Base-by-base conservation (phyloP, 2,113 vertebrate genomes). In the Chaetura pelagica region DNA sequence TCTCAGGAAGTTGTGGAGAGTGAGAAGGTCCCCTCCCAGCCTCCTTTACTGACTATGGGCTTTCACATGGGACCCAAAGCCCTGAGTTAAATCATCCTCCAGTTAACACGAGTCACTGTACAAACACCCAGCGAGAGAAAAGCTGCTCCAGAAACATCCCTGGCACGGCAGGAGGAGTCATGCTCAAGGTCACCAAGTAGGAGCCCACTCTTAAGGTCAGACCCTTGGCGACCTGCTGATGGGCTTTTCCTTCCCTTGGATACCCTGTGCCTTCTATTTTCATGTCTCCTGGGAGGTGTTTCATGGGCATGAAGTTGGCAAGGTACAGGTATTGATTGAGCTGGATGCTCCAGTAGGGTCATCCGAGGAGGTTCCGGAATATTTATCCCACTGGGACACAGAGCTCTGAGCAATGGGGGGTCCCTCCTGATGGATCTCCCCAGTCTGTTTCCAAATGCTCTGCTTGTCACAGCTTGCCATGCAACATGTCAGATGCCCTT, bases 51-150 rank as follows among this genome's bases (percentile, higher is more conserved):
- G 88, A 74, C 64, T 75, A 27, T 0, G 0, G 76, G 40, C 68
- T 91, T 81, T 29, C 74, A 85, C 75, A 48, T 8, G 64, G 68
- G 85, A 90, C 83, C 0, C 0, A 84, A 74, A 90, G 55, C 93
- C 76, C 46, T 12, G 63, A 93, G 84, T 84, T 93, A 64, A 91
- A 87, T 76, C 91, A 32, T 89, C 68, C 58, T 64, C 34, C 26
- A 2, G 62, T 94, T 91, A 73, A 73, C 46, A 63, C 87, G 91
- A 96, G 91, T 68, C 52, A 61, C 74, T 87, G 77, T 89, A 62
- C 67, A 83, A 94, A 89, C 91, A 93, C n/a, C 54, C 81, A 38
- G 49, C 1, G 6, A 81, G 79, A 51, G 61, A 74, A 85, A 88
- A 29, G 71, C 71, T 84, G 77, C 71, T 94, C 87, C 78, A 42